Evolutionary conservation across 2,888 invertebrate species (phyloP).

Genomic region (Timema podura): DNA sequence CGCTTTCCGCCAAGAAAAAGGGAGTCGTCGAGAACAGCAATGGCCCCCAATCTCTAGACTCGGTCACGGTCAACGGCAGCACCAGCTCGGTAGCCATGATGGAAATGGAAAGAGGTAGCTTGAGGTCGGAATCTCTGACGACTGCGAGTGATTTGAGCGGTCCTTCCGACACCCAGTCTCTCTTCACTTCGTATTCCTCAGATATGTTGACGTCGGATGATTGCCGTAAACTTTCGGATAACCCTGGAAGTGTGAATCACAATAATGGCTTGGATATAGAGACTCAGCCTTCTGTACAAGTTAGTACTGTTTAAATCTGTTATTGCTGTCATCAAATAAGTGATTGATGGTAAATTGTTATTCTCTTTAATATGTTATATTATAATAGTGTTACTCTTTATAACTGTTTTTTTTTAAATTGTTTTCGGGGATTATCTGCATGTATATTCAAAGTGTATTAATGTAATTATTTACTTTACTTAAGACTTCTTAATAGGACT

Average conservation of each 20-base stretch:
- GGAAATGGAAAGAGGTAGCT: slow-evolving; percentile 7
- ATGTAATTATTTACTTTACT: too few species aligned
- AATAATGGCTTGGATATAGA: slow-evolving; percentile 18
- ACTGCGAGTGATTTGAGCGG: slow-evolving; percentile 23
- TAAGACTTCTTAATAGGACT: too few species aligned
- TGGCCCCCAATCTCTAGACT: slow-evolving; percentile 21
- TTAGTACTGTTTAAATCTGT: slow-evolving; percentile 24
- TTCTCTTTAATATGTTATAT: too few species aligned
- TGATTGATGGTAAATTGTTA: too few species aligned
- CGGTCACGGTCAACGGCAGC: slow-evolving; percentile 16
- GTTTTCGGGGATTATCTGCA: too few species aligned
- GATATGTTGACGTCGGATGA: slow-evolving; percentile 22
- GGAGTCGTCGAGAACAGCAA: slow-evolving; percentile 13
- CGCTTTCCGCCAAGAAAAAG: slow-evolving; percentile 28
- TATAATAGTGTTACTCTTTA: too few species aligned
- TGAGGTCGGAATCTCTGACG: slow-evolving; percentile 17
- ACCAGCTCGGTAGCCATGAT: slow-evolving; percentile 13
- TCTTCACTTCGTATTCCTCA: slow-evolving; percentile 24
- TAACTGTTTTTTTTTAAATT: too few species aligned
- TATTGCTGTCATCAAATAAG: too few species aligned
- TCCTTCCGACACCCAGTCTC: slow-evolving; percentile 22
- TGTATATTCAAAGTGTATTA: too few species aligned
- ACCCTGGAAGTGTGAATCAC: too few species aligned
- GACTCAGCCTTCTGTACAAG: slow-evolving; percentile 24
- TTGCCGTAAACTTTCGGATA: not conserved